These are phyloP conservation scores for Sus scrofa DNA, from an alignment of 2,113 vertebrate genomes.

Conservation along the genomic window DNA sequence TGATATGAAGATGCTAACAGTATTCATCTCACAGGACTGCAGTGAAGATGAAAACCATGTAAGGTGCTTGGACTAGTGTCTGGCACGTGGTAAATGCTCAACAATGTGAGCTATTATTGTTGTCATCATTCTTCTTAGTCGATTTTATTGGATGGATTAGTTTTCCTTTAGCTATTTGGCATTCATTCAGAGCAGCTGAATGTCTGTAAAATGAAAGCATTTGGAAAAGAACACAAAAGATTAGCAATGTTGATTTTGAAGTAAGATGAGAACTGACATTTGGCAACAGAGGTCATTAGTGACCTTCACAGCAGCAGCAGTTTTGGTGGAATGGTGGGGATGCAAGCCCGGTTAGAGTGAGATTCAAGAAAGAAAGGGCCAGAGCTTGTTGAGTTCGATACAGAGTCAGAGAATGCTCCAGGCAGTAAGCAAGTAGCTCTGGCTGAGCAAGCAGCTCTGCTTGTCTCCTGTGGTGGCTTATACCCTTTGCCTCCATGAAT, in stretches of 20 bases:
- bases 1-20: not conserved
- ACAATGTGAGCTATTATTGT: not conserved
- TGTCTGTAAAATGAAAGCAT: slow-evolving; percentile 19
- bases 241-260: not conserved
- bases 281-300: not conserved
- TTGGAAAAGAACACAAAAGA: slow-evolving; percentile 45
- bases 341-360: not conserved
- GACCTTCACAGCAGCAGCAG: not conserved
- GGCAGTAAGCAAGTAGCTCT: not conserved
- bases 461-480: not conserved
- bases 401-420: not conserved
- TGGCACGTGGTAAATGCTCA: slow-evolving; percentile 19
- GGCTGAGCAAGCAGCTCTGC: not conserved
- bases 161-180: slow-evolving; percentile 63
- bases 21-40: not conserved
- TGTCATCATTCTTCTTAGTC: slow-evolving; percentile 39
- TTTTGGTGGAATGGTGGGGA: not conserved
- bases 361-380: not conserved
- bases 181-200: not conserved
- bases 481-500: not conserved
- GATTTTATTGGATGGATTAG: slow-evolving; percentile 35
- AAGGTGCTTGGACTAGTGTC: not conserved
- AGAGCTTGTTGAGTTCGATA: not conserved
- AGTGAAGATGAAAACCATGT: not conserved
- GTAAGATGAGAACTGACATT: not conserved